phyloP scores from a whole-genome alignment of 1,140 invertebrate species.

The Sycobia sp. region DNA sequence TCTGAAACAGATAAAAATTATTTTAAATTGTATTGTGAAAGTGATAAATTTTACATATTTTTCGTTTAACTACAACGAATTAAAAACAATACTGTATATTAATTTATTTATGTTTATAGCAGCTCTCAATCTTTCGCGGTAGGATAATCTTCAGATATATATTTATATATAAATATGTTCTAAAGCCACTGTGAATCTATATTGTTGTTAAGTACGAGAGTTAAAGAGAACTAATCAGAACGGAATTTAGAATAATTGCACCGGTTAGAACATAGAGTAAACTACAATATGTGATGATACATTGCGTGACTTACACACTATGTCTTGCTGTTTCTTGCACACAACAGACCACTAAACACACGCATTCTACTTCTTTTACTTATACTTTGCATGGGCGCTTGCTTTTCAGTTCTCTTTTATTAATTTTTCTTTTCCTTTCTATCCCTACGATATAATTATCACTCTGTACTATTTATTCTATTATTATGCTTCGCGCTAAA shows the following conservation, averaged over 20 bases:
- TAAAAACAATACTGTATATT: constrained; percentile 8
- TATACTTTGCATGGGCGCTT: constrained; percentile 54
- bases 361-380: constrained; percentile 41
- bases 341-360: constrained; percentile 49
- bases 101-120: constrained; percentile 28
- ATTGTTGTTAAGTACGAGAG: constrained; percentile 5
- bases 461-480: background rate
- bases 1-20: no score
- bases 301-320: constrained; percentile 41
- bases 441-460: no score
- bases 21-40: no score
- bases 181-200: no score
- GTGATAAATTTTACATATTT: background rate
- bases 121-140: constrained; percentile 28
- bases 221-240: background rate
- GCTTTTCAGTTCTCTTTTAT: constrained; percentile 31
- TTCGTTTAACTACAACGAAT: background rate
- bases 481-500: constrained; percentile 13
- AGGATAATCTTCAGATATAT: constrained; percentile 24
- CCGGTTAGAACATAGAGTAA: constrained; percentile 45
- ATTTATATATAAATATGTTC: background rate
- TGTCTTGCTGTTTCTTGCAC: constrained; percentile 47
- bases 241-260: constrained; percentile 34
- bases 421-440: constrained; percentile 31
- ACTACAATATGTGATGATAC: no score